Base-by-base conservation (phyloP, 2,113 vertebrate species). In the Cyprinodon tularosa region DNA sequence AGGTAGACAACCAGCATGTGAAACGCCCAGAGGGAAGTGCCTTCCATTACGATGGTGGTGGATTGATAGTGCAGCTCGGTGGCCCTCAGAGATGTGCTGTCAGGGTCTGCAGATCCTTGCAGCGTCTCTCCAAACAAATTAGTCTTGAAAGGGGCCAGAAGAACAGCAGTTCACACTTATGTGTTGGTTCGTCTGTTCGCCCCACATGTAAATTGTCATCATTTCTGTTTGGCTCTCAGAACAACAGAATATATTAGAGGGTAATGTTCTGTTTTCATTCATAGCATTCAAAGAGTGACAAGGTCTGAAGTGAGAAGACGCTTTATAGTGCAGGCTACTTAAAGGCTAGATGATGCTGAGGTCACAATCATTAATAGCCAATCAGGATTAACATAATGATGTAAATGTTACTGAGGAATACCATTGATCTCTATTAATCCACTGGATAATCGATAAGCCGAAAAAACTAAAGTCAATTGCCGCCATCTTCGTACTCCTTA, bases 1-100 rank as follows among this genome's bases (percentile, higher is more conserved):
- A 13, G 50, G 66, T 53, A 64, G 40, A 12, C 64, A 0, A 39
- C 37, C 39, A 59, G 17, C 44, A 57, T 50, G n/a, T 44, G 6
- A 61, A 57, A 64, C 2, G 22, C 63, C 29, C 72, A 61, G 15
- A 60, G 62, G 72, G n/a, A 80, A 59, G 12, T 42, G 66, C 17
- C 22, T 0, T 37, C 40, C 64, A 0, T 0, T 38, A 44, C 66
- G 0, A 47, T 44, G 10, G 14, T 4, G 61, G 39, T 53, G 36
- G 44, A 37, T 40, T 50, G 15, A 72, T 38, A 12, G 29, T 68
- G 72, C 60, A 44, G 57, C 57, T 66, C 67, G 65, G 22, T 60
- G 50, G 40, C 37, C 47, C 44, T 67, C 0, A 0, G 60, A 72
- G 63, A 60, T 78, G 36, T 69, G n/a, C 62, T 80, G 39, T 50